Conservation (phyloP, 2,888 invertebrate species). For the Deroplatys truncata region DNA sequence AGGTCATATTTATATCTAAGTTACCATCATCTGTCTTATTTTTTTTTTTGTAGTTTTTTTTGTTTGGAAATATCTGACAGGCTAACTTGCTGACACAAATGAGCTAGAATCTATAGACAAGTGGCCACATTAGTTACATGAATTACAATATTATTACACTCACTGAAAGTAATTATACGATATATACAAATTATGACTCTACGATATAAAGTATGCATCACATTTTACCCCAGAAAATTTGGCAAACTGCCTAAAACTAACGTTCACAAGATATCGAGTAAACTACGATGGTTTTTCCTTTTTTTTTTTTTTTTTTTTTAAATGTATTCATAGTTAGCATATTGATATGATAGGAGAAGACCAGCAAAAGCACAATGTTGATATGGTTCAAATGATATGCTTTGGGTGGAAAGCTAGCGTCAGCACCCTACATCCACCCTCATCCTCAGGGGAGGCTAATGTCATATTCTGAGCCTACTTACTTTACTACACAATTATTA, state of each 20-base stretch:
- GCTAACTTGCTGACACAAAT: slow-evolving; percentile 25
- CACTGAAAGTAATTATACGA: slow-evolving; percentile 24
- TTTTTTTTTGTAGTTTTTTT: neutral
- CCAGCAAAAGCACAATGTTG: slow-evolving; percentile 21
- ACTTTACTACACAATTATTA: neutral
- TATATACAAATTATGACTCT: slow-evolving; percentile 25
- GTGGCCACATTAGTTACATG: slow-evolving; percentile 17
- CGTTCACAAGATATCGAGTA: slow-evolving; percentile 21
- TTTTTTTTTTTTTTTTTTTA: slow-evolving; percentile 8
- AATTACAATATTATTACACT: slow-evolving; percentile 26
- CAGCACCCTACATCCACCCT: slow-evolving; percentile 8
- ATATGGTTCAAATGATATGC: slow-evolving; percentile 31
- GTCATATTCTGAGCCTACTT: slow-evolving; percentile 7
- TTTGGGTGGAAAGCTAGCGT: slow-evolving; percentile 5
- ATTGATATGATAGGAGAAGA: slow-evolving; percentile 28
- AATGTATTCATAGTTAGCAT: slow-evolving; percentile 23
- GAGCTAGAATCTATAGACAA: slow-evolving; percentile 19
- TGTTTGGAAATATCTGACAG: slow-evolving; percentile 7
- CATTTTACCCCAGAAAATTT: slow-evolving; percentile 26
- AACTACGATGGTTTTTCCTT: slow-evolving; percentile 10
- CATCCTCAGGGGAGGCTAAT: neutral
- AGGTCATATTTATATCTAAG: slow-evolving; percentile 12
- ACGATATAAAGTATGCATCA: slow-evolving; percentile 24
- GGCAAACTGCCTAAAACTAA: slow-evolving; percentile 26
- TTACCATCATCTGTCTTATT: slow-evolving; percentile 14